Evolutionary conservation across 1,140 invertebrate genomes (phyloP), one percentile per base, ranked within the genome.

Genomic region (Aethina tumida): DNA sequence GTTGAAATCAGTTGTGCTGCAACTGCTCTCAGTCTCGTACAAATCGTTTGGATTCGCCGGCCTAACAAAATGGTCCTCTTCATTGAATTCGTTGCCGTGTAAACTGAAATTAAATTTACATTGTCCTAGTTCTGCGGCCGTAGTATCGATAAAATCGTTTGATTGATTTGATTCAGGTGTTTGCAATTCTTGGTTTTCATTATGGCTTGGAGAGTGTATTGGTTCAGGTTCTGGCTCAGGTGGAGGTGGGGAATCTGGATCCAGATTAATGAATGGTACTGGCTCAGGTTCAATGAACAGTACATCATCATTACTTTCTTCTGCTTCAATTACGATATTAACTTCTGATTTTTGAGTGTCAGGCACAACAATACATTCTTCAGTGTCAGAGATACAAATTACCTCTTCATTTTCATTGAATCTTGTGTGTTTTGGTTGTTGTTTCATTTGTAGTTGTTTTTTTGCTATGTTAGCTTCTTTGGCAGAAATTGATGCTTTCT

Each of bases 21-120:
- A 49, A 27, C 49, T 54, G 34, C 54, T 56, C 39, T 56, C 54
- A 16, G 50, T 57, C 35, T 56, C 54, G 36, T 45, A 56, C 21
- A 39, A 28, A 22, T 54, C 52, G 9, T 12, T 32, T 7, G 30
- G 32, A 5, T 36, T 41, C 12, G 45, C 28, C 5, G 45, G 49
- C 32, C 47, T 39, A 6, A 39, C 18, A 24, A 49, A 48, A n/a
- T 49, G 43, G 5, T 10, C 12, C 2, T 30, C 16, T 3, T 29
- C 10, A 25, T 45, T 46, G 13, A 54, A 54, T 41, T 56, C 54
- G 18, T 41, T 37, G n/a, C 47, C 54, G 10, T 54, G 52, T 24
- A 54, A 22, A 37, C 43, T 47, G 22, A 56, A 54, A 34, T 56
- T 54, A 34, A 56, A 56, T 7, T 42, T 45, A 8, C 21, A 20